Conservation (phyloP, 2,797 vertebrate species). For the Arnoldichthys spilopterus region DNA sequence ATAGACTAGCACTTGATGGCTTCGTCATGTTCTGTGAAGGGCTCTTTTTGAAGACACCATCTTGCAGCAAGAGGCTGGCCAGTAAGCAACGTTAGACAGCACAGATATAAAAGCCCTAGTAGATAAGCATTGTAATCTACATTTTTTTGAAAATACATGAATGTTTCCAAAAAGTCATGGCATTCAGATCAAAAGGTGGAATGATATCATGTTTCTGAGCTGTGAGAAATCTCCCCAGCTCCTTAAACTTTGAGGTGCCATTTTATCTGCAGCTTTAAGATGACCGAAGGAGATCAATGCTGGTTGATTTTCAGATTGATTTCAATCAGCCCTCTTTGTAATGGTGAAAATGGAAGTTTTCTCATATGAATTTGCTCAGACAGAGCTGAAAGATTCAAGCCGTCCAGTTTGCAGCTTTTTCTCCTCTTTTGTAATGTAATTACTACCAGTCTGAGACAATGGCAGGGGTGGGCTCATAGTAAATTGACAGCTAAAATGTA, state of each 20-base stretch:
- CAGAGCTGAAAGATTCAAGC: slow-evolving; percentile 7
- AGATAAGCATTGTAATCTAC: background rate
- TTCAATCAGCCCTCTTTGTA: slow-evolving; percentile 58
- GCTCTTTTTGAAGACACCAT: background rate
- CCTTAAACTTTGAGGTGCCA: slow-evolving; percentile 31
- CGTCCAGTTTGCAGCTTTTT: slow-evolving; percentile 18
- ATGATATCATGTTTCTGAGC: slow-evolving; percentile 2
- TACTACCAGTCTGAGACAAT: too few species aligned
- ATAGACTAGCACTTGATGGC: background rate
- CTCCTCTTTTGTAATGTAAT: too few species aligned
- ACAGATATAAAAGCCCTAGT: background rate
- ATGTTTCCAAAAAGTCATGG: background rate
- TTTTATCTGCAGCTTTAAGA: slow-evolving; percentile 47
- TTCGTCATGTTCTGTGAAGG: background rate
- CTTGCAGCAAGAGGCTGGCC: background rate
- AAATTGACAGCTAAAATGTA: background rate
- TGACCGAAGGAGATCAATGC: slow-evolving; percentile 48
- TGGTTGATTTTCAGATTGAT: slow-evolving; percentile 57
- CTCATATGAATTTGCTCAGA: slow-evolving; percentile 32
- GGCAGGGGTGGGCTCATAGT: too few species aligned
- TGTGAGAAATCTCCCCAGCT: slow-evolving; percentile 20
- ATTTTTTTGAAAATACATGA: background rate
- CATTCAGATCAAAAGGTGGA: slow-evolving; percentile 33
- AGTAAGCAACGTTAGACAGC: background rate
- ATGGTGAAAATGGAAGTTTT: slow-evolving; percentile 45